Conservation (phyloP, 2,113 vertebrate species). For the Piprites chloris region DNA sequence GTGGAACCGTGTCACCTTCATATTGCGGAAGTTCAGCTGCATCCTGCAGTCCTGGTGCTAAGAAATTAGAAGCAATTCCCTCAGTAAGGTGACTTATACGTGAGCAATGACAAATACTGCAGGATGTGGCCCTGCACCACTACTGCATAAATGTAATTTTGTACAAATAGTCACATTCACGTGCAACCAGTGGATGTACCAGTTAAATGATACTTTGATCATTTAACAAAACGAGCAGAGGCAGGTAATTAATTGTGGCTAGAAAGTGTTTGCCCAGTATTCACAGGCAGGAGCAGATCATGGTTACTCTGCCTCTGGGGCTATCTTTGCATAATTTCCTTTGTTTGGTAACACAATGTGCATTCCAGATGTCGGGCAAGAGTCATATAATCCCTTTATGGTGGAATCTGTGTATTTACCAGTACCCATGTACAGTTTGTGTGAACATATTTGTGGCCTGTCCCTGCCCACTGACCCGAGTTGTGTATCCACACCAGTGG, state of each 20-base stretch:
- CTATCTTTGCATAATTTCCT: slow-evolving; percentile 42
- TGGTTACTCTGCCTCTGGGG: slow-evolving; percentile 41
- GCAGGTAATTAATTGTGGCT: slow-evolving; percentile 53
- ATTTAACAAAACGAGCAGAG: slow-evolving; percentile 21
- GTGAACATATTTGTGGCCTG: background rate
- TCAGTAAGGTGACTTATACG: background rate
- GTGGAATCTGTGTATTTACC: background rate
- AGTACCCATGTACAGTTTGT: background rate
- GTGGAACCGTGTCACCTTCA: background rate
- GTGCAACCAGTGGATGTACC: background rate
- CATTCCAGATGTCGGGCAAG: background rate
- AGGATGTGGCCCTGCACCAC: background rate
- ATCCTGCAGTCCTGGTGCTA: background rate
- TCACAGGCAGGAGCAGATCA: background rate
- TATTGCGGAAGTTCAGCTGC: background rate
- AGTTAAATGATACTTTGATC: slow-evolving; percentile 61
- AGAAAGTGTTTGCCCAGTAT: slow-evolving; percentile 28
- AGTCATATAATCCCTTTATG: background rate
- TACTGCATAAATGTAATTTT: background rate
- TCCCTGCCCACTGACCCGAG: background rate
- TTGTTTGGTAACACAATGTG: background rate
- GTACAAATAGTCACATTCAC: background rate
- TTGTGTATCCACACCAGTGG: background rate
- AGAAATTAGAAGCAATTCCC: background rate
- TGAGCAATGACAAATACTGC: background rate